Evolutionary conservation across 2,888 invertebrate species (phyloP).

Genomic region (Julus scandinavius): DNA sequence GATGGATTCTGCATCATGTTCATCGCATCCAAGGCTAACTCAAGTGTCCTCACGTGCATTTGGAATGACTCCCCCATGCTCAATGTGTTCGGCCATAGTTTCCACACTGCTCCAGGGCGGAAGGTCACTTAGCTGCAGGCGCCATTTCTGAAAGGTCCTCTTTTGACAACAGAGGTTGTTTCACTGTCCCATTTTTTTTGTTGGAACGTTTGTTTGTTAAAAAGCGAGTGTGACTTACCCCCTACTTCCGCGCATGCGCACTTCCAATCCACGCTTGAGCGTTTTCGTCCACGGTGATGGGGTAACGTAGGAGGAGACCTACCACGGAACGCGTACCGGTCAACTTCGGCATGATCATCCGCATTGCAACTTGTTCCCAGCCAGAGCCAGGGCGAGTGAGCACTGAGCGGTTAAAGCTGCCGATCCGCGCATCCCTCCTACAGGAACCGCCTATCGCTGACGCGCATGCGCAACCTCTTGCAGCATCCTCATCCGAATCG

Average conservation of each 20-base stretch:
- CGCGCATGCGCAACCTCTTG: not conserved
- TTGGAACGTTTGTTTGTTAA: not conserved
- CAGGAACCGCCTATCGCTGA: not conserved
- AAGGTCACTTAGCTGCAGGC: not conserved
- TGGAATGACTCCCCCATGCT: too few relatives aligned
- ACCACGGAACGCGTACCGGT: not conserved
- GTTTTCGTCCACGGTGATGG: not conserved
- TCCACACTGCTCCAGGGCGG: not conserved
- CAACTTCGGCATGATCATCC: not conserved
- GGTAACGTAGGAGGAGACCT: not conserved
- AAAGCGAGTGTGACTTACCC: not conserved
- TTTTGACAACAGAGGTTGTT: not conserved
- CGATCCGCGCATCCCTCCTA: not conserved
- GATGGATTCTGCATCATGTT: too few relatives aligned
- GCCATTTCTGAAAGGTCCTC: not conserved
- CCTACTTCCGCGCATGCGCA: constrained; percentile 19
- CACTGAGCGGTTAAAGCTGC: not conserved
- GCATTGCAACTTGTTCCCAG: constrained; percentile 39
- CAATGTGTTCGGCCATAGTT: too few relatives aligned
- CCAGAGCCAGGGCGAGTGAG: constrained; percentile 2
- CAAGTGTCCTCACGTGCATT: too few relatives aligned
- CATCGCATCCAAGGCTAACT: too few relatives aligned
- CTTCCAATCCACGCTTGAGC: not conserved
- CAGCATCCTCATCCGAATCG: constrained; percentile 26
- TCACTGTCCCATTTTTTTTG: not conserved